Evolutionary conservation across 2,888 invertebrate genomes (phyloP).

Genomic region (Ormia ochracea): DNA sequence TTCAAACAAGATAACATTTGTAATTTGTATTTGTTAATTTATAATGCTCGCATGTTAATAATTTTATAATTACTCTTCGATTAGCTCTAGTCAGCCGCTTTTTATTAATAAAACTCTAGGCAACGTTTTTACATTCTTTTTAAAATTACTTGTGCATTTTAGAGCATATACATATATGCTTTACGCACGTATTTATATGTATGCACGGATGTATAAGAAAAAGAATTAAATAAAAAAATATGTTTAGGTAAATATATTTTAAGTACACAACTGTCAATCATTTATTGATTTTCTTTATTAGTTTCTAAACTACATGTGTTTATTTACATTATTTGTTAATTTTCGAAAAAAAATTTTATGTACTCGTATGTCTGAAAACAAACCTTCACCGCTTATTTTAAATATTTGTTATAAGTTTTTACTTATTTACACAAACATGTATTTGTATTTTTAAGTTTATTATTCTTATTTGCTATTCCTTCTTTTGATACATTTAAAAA

Average conservation of each 20-base stretch:
- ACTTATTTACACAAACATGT: slow-evolving; percentile 69
- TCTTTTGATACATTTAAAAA: slow-evolving; percentile 20
- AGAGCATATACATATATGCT: slow-evolving; percentile 64
- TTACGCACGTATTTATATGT: slow-evolving; percentile 22
- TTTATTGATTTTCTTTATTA: slow-evolving; percentile 27
- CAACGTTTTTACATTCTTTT: slow-evolving; percentile 54
- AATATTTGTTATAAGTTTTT: slow-evolving; percentile 7
- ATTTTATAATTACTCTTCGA: slow-evolving; percentile 27
- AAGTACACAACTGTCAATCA: slow-evolving; percentile 42
- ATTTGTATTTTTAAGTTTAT: slow-evolving; percentile 24
- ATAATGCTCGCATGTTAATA: slow-evolving; percentile 31
- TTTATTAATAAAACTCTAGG: slow-evolving; percentile 55
- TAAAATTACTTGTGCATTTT: background rate
- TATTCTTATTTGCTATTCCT: slow-evolving; percentile 16
- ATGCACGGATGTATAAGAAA: slow-evolving; percentile 34
- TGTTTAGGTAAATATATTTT: slow-evolving; percentile 47
- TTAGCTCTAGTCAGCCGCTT: slow-evolving; percentile 49
- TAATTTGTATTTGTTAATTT: slow-evolving; percentile 27
- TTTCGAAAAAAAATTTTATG: slow-evolving; percentile 30
- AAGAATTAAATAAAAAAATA: slow-evolving; percentile 49
- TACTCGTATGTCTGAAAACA: slow-evolving; percentile 57
- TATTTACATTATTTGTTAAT: slow-evolving; percentile 48
- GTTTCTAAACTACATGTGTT: slow-evolving; percentile 47
- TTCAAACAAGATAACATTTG: slow-evolving; percentile 42
- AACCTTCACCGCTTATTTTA: slow-evolving; percentile 63